These are phyloP conservation scores for Parascotia fuliginaria DNA, from an alignment of 2,888 invertebrate genomes.

Conservation along the genomic window DNA sequence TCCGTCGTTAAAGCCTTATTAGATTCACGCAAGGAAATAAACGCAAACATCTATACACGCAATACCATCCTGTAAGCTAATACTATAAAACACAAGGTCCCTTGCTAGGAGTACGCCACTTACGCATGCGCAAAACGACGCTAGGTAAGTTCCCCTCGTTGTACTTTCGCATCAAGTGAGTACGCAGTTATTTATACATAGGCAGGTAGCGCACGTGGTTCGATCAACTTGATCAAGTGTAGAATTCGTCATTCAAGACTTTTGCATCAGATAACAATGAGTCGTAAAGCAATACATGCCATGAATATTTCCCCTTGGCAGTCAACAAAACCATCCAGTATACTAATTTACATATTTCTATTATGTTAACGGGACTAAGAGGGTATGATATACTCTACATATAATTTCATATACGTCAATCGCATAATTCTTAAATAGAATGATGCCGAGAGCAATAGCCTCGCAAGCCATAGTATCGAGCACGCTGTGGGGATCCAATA, in stretches of 20 bases:
- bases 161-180: neutral
- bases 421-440: slow-evolving; percentile 19
- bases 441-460: slow-evolving; percentile 4
- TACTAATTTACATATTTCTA: slow-evolving; percentile 23
- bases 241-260: neutral
- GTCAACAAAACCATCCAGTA: slow-evolving; percentile 7
- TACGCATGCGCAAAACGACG: neutral
- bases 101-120: no score
- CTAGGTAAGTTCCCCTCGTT: neutral
- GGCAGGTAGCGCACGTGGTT: neutral
- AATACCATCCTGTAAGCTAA: neutral
- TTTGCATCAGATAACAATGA: slow-evolving; percentile 12
- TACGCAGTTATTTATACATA: neutral
- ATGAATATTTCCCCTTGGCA: slow-evolving; percentile 10
- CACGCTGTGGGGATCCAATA: slow-evolving; percentile 9
- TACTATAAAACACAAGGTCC: neutral
- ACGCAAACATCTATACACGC: no score
- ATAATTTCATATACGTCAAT: no score
- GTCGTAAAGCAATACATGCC: slow-evolving; percentile 1
- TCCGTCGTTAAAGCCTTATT: no score
- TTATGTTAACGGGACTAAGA: neutral
- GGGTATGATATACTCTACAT: slow-evolving; percentile 10
- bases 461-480: slow-evolving; percentile 9
- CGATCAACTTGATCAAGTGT: neutral
- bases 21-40: no score